These are phyloP conservation scores for Mesitornis unicolor DNA, from an alignment of 2,113 vertebrate genomes.

Conservation along the genomic window DNA sequence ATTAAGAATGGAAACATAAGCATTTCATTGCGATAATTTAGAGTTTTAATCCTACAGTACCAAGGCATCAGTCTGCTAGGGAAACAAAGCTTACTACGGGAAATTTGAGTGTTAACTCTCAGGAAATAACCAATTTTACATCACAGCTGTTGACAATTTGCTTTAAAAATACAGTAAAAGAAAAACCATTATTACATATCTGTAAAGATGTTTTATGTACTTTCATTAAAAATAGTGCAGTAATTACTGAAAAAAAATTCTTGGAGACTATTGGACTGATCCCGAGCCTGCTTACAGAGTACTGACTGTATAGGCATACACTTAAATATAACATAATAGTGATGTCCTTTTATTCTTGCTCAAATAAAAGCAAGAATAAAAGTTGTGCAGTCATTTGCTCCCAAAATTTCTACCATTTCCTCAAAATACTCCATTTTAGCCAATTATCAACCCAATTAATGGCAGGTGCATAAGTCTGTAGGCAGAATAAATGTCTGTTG, in stretches of 20 bases:
- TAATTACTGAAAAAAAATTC: background rate
- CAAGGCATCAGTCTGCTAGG: slow-evolving; percentile 15
- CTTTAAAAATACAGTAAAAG: slow-evolving; percentile 4
- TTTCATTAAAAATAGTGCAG: background rate
- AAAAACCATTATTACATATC: background rate
- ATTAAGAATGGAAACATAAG: slow-evolving; percentile 48
- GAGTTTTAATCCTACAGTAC: slow-evolving; percentile 34
- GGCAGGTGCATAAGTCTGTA: background rate
- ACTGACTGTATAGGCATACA: background rate
- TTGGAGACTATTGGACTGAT: background rate
- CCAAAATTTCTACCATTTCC: background rate
- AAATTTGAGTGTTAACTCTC: slow-evolving; percentile 37
- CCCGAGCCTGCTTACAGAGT: background rate
- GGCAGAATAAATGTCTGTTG: background rate
- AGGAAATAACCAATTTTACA: slow-evolving; percentile 51
- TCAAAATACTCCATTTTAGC: background rate
- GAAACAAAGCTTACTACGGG: slow-evolving; percentile 25
- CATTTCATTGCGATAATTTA: slow-evolving; percentile 42
- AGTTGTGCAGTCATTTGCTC: background rate
- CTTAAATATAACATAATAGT: background rate
- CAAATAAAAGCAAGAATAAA: background rate
- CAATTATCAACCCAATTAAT: background rate
- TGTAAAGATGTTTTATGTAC: background rate
- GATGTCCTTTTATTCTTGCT: background rate
- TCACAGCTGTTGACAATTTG: slow-evolving; percentile 8